Evolutionary conservation across 2,888 invertebrate species (phyloP).

Genomic region (Xylophagus ater): DNA sequence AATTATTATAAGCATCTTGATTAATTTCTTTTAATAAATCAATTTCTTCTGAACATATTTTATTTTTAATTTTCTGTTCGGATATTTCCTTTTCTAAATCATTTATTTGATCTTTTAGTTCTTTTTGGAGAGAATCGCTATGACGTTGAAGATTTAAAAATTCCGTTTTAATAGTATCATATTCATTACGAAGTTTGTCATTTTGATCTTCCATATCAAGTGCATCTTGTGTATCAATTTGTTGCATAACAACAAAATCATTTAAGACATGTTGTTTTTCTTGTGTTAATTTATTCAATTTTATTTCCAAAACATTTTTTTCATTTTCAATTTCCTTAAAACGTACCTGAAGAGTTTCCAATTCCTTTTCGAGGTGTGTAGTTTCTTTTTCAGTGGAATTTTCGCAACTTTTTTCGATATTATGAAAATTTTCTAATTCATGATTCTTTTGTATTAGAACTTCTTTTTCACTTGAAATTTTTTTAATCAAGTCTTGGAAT

Average conservation of each 20-base stretch:
- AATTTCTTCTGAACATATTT: conserved; percentile 1
- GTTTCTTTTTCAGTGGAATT: not conserved
- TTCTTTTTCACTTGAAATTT: conserved; percentile 17
- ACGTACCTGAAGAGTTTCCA: conserved; percentile 13
- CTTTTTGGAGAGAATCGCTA: not conserved
- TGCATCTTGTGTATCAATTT: not conserved
- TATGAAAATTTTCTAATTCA: not conserved
- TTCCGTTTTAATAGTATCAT: conserved; percentile 2
- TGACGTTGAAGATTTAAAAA: too few species aligned
- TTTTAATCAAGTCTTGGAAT: conserved; percentile 28
- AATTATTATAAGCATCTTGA: too few species aligned
- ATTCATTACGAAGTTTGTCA: conserved; percentile 5
- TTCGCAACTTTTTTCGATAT: conserved; percentile 1
- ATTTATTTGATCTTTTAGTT: not conserved
- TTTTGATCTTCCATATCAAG: conserved; percentile 6
- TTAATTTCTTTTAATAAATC: not conserved
- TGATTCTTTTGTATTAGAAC: conserved; percentile 17
- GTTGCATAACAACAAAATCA: conserved; percentile 8
- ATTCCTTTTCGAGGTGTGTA: conserved; percentile 12
- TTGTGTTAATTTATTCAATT: conserved; percentile 5
- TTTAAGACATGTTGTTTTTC: not conserved
- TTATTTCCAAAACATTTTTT: conserved; percentile 9
- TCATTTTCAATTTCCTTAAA: conserved; percentile 12
- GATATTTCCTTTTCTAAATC: not conserved
- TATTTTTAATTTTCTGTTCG: not conserved